Conservation (phyloP, 2,888 invertebrate genomes). For the Agriopis aurantiaria region DNA sequence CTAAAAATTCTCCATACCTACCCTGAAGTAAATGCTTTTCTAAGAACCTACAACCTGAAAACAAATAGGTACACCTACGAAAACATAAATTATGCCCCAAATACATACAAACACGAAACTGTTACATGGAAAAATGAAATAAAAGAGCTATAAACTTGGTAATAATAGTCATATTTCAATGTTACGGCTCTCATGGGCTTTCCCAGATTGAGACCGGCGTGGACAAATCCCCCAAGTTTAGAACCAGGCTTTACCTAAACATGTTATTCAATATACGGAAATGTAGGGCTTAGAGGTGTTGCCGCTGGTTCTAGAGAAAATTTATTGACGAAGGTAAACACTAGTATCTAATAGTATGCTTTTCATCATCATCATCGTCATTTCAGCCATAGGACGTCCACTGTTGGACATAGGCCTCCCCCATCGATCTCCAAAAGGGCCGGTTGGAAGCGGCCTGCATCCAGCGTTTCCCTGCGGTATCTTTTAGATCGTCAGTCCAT, state of each 20-base stretch:
- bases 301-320: conserved; percentile 1
- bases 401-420: too few relatives aligned
- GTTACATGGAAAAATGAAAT: conserved; percentile 61
- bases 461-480: too few relatives aligned
- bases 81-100: conserved; percentile 20
- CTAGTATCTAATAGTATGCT: neutral
- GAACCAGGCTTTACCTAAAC: conserved; percentile 31
- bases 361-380: too few relatives aligned
- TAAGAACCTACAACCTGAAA: too few relatives aligned
- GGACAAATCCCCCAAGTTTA: conserved; percentile 57
- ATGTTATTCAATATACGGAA: conserved; percentile 32
- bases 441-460: too few relatives aligned
- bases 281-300: conserved; percentile 16
- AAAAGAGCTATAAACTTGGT: conserved; percentile 63
- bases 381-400: too few relatives aligned
- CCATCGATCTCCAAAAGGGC: too few relatives aligned
- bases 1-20: too few relatives aligned
- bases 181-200: conserved; percentile 56
- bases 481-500: too few relatives aligned
- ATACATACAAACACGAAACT: conserved; percentile 55
- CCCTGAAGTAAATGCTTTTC: too few relatives aligned
- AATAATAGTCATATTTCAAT: conserved; percentile 66
- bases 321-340: conserved; percentile 3
- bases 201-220: conserved; percentile 53
- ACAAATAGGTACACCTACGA: neutral